Base-by-base conservation (phyloP, 2,113 vertebrate genomes). In the Ciconia stormi region DNA sequence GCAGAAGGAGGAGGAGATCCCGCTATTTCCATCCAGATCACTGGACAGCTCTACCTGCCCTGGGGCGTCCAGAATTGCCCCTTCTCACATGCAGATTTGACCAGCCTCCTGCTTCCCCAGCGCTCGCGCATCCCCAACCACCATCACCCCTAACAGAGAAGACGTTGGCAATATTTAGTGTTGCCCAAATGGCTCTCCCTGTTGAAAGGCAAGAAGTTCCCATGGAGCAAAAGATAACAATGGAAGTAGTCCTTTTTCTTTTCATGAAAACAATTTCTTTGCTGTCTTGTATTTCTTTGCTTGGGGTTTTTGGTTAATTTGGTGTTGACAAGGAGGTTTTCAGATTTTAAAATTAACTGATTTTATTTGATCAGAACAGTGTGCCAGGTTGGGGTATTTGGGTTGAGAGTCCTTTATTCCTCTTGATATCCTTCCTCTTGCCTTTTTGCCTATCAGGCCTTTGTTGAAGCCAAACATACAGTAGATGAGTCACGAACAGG, bases 401-500 rank as follows among this genome's bases (percentile, higher is more conserved):
- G 27, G 59, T 77, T 96, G 7, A 23, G 47, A 55, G 70, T 58
- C 47, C 53, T 63, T 73, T 80, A 61, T 95, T 73, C 88, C 22
- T 47, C 25, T 36, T 36, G 44, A 32, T 92, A 61, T 2, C 29
- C 32, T 13, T 76, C 79, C 53, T 82, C 50, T 82, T 79, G 82
- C 78, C 44, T 82, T 77, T 92, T 74, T 65, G 36, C 62, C 50
- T 85, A 7, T 84, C 59, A 52, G 69, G 11, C 14, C n/a, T 88
- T 86, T 87, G 44, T 66, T 94, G 86, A 95, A 95, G 53, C 56
- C 80, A 90, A 86, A 87, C 81, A 38, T 36, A n/a, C 34, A 77
- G 62, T 69, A 88, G 67, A 89, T 94, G 73, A 96, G 53, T 95
- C 83, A 72, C 47, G 83, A 96, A 82, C 91, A 97, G 93, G 95